Base-by-base conservation (phyloP, 2,113 vertebrate species). In the Mus pahari region DNA sequence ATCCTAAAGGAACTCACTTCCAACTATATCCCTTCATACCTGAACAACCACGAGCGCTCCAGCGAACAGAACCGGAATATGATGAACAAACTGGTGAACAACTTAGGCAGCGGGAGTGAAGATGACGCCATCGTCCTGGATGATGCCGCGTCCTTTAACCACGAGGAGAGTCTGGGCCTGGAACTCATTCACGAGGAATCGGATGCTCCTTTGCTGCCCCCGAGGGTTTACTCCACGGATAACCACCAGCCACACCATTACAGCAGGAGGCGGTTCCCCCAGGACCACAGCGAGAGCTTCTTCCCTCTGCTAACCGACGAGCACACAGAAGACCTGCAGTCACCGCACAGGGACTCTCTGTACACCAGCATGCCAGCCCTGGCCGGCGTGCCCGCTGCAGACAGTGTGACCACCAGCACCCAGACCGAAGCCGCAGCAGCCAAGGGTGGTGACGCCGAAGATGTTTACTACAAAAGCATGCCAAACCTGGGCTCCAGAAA, bases 401-500 rank as follows among this genome's bases (percentile, higher is more conserved):
- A 98, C 45, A 98, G 98, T 0, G 97, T 98, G 14, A 98, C 98
- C 3, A 98, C 99, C 97, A 99, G 99, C 94, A 99, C 99, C 77
- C 98, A 99, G 98, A 99, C 99, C 94, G 99, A 99, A 93, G 98
- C 99, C 77, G 98, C 98, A 0, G 97, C 98, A 10, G 99, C 99
- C 97, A 99, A 99, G 98, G 98, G 98, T 24, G 98, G 98, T 28
- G 99, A 99, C 39, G 97, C 98, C 6, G 99, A 99, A 0, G 99
- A 99, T 53, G 99, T 99, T 97, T 99, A 99, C 99, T 99, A 99
- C 99, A 99, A 99, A 98, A 99, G 99, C 98, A 99, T 99, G 99
- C 99, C 99, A 97, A 99, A 99, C 98, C 97, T 99, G 68, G 99
- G 99, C 98, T 99, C 99, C 77, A 98, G 99, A 39, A 99, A 99